phyloP scores from a whole-genome alignment of 2,888 invertebrate species.

The Eremobia ochroleuca region DNA sequence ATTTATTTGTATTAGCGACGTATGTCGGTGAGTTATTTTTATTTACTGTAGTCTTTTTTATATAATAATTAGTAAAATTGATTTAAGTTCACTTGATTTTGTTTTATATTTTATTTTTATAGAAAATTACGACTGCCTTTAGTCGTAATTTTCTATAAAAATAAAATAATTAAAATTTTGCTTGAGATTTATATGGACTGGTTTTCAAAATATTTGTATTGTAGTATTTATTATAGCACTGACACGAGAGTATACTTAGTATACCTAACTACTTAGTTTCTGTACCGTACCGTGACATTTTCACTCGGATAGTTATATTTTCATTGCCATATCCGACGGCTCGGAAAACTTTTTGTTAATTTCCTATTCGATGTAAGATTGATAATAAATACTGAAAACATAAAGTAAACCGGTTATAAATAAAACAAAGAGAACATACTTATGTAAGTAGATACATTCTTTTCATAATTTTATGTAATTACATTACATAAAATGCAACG shows the following conservation, averaged over 20 bases:
- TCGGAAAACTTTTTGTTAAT: not conserved
- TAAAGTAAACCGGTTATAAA: constrained; percentile 2
- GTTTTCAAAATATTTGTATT: not conserved
- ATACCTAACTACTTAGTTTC: not conserved
- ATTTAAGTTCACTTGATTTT: not conserved
- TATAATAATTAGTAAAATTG: too few species aligned
- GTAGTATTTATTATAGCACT: not conserved
- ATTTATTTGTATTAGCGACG: constrained; percentile 74
- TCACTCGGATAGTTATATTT: constrained; percentile 1
- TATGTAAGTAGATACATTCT: not conserved
- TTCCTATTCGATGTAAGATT: not conserved
- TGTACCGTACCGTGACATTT: constrained; percentile 27
- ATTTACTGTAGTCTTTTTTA: not conserved
- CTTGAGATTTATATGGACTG: not conserved
- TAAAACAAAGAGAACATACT: not conserved
- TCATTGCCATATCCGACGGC: not conserved
- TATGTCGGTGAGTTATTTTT: constrained; percentile 81
- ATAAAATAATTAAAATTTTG: not conserved
- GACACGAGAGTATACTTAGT: not conserved
- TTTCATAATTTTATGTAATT: constrained; percentile 19
- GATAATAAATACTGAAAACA: not conserved
- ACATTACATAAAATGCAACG: constrained; percentile 25
- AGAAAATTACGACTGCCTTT: too few species aligned
- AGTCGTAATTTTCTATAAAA: not conserved
- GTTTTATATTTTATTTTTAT: too few species aligned